A percentile compares a stretch with the other conserved stretches of the same genome.
Evolutionary conservation across 2,113 vertebrate genomes (phyloP).

Genomic region (Verasper variegatus): DNA sequence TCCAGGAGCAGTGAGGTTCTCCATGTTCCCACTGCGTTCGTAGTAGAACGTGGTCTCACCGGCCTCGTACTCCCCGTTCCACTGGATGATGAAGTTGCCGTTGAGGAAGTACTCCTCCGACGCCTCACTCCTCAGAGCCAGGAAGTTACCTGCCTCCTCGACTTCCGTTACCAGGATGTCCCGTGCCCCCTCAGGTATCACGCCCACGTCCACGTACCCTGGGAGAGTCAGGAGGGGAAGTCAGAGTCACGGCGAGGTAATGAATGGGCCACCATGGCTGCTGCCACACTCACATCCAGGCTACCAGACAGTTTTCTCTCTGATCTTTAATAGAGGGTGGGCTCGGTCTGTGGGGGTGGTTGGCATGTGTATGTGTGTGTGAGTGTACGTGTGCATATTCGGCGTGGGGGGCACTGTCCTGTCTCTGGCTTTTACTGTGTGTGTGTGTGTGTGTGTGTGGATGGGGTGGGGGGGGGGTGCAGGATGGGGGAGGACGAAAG

Average conservation of each 20-base stretch:
- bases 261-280: conserved; percentile 78
- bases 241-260: conserved; percentile 64
- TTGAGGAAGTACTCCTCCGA: conserved; percentile 94
- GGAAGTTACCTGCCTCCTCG: conserved; percentile 93
- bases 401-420: conserved; percentile 73
- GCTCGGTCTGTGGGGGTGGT: conserved; percentile 62
- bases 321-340: conserved; percentile 81
- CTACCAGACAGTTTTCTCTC: conserved; percentile 71
- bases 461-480: conserved; percentile 11
- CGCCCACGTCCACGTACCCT: conserved; percentile 94
- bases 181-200: conserved; percentile 94
- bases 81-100: conserved; percentile 97
- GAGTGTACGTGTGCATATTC: conserved; percentile 52
- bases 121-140: conserved; percentile 88
- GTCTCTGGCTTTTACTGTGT: conserved; percentile 77
- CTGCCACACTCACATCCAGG: conserved; percentile 70
- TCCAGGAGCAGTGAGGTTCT: conserved; percentile 93
- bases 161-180: conserved; percentile 92
- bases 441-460: conserved; percentile 53
- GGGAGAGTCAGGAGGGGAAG: conserved; percentile 43
- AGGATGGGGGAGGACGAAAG: conserved; percentile 51
- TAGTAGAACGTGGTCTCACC: conserved; percentile 92
- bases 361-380: conserved; percentile 45
- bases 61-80: conserved; percentile 95
- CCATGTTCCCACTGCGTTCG: conserved; percentile 91